A percentile compares a stretch with the other conserved stretches of the same genome.
Conservation (phyloP, 2,113 vertebrate genomes). For the Ammodytes marinus region DNA sequence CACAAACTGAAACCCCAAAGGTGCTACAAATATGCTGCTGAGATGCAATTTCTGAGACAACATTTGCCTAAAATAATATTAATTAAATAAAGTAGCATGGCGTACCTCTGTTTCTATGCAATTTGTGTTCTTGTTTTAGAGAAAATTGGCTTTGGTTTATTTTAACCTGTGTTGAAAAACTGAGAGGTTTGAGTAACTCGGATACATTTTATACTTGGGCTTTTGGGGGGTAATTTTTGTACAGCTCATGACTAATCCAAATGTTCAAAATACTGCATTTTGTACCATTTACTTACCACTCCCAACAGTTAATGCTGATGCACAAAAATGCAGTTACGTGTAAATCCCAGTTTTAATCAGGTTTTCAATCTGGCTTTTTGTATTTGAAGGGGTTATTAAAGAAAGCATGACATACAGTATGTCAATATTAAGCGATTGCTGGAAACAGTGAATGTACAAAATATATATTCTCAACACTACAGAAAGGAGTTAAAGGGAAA, state of each 20-base stretch:
- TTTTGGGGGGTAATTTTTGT: conserved; percentile 3
- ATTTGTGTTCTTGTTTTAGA: background rate
- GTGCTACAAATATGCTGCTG: background rate
- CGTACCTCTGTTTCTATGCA: background rate
- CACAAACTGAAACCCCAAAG: conserved; percentile 3
- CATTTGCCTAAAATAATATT: background rate
- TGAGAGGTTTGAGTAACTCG: background rate
- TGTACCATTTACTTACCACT: background rate
- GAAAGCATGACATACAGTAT: conserved; percentile 8
- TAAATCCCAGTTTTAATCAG: conserved; percentile 32
- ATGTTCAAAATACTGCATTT: conserved; percentile 6
- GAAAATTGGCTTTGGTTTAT: background rate
- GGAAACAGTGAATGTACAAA: background rate
- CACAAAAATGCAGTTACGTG: conserved; percentile 14
- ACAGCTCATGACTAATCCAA: background rate
- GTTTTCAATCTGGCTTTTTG: conserved; percentile 16
- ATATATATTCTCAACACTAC: background rate
- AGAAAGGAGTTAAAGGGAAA: conserved; percentile 4
- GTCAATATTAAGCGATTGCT: background rate
- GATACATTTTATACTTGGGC: background rate
- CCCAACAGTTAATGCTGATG: background rate
- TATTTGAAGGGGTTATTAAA: conserved; percentile 12
- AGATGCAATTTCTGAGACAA: conserved; percentile 8
- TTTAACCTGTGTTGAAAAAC: background rate
- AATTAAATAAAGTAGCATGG: background rate